phyloP scores from a whole-genome alignment of 2,888 invertebrate species.

The Ochropleura leucogaster region DNA sequence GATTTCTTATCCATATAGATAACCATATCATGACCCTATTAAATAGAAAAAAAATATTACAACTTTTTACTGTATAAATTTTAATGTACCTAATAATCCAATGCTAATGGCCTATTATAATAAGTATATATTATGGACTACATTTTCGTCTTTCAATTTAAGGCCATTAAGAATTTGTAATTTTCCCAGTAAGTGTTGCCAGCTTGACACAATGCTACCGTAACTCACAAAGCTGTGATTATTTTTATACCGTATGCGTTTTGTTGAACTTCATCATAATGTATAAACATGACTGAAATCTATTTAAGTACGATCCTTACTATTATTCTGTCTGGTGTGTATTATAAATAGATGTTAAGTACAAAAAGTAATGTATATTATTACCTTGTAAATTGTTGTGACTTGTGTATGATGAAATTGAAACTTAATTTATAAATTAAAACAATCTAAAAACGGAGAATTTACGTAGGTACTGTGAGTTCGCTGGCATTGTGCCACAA shows the following conservation, averaged over 20 bases:
- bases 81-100: conserved; percentile 55
- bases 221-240: conserved; percentile 60
- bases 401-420: conserved; percentile 37
- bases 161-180: conserved; percentile 61
- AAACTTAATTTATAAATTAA: conserved; percentile 37
- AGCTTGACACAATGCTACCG: conserved; percentile 62
- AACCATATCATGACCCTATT: conserved; percentile 70
- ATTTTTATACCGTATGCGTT: conserved; percentile 44
- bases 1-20: conserved; percentile 60
- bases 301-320: conserved; percentile 43
- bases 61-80: conserved; percentile 63
- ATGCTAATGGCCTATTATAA: conserved; percentile 60
- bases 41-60: conserved; percentile 60
- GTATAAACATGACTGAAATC: conserved; percentile 56
- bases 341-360: conserved; percentile 48
- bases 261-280: conserved; percentile 31
- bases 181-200: conserved; percentile 60
- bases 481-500: conserved; percentile 66
- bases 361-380: conserved; percentile 47
- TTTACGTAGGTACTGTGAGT: conserved; percentile 59
- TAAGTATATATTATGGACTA: conserved; percentile 45
- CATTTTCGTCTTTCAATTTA: conserved; percentile 57
- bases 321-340: conserved; percentile 48
- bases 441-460: conserved; percentile 38
- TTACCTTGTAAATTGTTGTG: conserved; percentile 31